phyloP scores from a whole-genome alignment of 2,888 invertebrate genomes.

The Bombyx huttoni region DNA sequence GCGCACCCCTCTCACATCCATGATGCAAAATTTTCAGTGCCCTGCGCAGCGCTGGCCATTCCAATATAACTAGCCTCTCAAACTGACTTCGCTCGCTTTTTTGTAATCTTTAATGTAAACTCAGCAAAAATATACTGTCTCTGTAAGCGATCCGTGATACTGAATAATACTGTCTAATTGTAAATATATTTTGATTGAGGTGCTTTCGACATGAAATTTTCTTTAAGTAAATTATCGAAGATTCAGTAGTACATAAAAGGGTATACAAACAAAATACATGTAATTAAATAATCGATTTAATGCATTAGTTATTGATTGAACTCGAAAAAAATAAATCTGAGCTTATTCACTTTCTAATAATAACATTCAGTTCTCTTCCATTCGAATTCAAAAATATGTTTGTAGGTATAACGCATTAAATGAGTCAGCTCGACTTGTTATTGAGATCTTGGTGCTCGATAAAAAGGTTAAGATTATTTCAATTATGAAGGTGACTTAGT shows the following conservation, averaged over 20 bases:
- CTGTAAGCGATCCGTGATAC: too few relatives aligned
- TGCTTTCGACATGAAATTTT: too few relatives aligned
- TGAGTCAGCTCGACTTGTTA: conserved; percentile 15
- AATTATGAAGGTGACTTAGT: conserved; percentile 22
- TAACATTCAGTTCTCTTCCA: not conserved
- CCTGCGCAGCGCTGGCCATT: conserved; percentile 37
- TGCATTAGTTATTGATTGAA: too few relatives aligned
- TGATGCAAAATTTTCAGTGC: conserved; percentile 52
- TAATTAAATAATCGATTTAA: too few relatives aligned
- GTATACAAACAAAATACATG: too few relatives aligned
- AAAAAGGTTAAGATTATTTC: conserved; percentile 18
- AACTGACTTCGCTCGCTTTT: conserved; percentile 6
- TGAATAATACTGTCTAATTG: too few relatives aligned
- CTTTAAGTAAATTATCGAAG: too few relatives aligned
- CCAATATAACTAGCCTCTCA: conserved; percentile 14
- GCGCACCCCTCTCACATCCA: conserved; percentile 29
- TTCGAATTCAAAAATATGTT: conserved; percentile 7
- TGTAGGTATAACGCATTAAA: conserved; percentile 7
- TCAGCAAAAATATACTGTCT: too few relatives aligned
- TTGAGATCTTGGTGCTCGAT: conserved; percentile 17
- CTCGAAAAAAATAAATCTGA: too few relatives aligned
- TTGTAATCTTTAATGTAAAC: too few relatives aligned
- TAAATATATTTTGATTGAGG: too few relatives aligned
- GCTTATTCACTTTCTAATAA: not conserved
- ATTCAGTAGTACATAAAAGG: too few relatives aligned